These are phyloP conservation scores for Chloroceryle inda DNA, from an alignment of 2,797 vertebrate genomes.

Conservation along the genomic window DNA sequence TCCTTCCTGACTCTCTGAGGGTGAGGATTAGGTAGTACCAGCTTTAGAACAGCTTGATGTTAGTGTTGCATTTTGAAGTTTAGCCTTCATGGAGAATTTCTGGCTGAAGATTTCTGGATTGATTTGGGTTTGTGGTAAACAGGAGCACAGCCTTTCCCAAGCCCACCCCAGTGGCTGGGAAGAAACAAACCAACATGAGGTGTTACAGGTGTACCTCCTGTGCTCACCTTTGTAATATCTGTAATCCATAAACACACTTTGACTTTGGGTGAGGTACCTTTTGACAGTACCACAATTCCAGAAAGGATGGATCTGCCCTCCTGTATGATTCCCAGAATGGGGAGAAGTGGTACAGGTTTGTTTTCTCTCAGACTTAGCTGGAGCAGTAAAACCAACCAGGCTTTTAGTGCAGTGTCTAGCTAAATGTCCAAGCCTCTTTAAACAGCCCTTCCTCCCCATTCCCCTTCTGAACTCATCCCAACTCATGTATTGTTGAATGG, in stretches of 20 bases:
- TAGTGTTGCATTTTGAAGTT: background rate
- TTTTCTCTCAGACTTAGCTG: background rate
- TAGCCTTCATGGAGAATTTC: background rate
- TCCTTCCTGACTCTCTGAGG: background rate
- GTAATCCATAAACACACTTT: background rate
- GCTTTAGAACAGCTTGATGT: background rate
- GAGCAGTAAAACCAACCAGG: background rate
- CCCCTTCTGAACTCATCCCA: background rate
- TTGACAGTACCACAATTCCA: background rate
- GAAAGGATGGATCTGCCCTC: background rate
- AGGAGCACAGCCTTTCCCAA: background rate
- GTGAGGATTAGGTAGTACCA: background rate
- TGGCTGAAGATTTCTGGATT: background rate
- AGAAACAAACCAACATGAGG: background rate
- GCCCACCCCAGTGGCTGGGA: accelerated
- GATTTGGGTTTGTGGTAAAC: background rate
- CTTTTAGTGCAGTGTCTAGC: background rate
- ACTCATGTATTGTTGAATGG: background rate
- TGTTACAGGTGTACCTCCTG: background rate
- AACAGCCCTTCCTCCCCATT: background rate
- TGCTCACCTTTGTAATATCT: background rate
- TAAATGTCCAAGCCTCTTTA: background rate
- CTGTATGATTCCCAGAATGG: background rate
- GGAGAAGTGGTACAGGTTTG: background rate
- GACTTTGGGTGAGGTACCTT: background rate